phyloP scores from a whole-genome alignment of 1,140 invertebrate species.

The Dreissena polymorpha region DNA sequence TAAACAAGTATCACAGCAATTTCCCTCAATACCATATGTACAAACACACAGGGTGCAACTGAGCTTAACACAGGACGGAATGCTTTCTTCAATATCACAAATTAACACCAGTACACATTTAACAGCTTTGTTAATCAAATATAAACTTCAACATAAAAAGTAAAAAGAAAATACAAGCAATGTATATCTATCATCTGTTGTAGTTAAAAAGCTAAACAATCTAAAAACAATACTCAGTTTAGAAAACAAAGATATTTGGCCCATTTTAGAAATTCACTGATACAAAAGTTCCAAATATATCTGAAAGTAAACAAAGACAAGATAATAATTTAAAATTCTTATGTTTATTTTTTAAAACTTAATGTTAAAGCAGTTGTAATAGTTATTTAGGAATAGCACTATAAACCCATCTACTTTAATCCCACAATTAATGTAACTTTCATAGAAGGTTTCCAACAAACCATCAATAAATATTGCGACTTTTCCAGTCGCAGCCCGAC shows the following conservation, averaged over 20 bases:
- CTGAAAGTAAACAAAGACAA: neutral
- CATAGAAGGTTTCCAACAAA: no score
- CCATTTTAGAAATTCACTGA: conserved; percentile 12
- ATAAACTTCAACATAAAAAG: neutral
- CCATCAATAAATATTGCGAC: no score
- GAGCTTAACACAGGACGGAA: conserved; percentile 4
- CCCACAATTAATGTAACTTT: neutral
- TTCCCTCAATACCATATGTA: neutral
- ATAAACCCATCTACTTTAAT: neutral
- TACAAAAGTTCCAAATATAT: neutral
- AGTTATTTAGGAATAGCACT: neutral
- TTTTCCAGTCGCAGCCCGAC: conserved; percentile 67
- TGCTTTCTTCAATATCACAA: neutral
- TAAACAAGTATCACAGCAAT: neutral
- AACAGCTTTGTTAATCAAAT: neutral
- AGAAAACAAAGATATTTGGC: neutral
- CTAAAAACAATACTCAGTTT: neutral
- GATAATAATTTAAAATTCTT: neutral
- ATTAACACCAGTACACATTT: neutral
- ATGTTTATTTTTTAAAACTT: neutral
- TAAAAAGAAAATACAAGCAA: neutral
- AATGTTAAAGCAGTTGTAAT: neutral
- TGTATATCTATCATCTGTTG: no score
- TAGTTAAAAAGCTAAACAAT: no score
- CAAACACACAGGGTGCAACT: neutral